Conservation (phyloP, 2,888 invertebrate genomes). For the Orthosia gothica region DNA sequence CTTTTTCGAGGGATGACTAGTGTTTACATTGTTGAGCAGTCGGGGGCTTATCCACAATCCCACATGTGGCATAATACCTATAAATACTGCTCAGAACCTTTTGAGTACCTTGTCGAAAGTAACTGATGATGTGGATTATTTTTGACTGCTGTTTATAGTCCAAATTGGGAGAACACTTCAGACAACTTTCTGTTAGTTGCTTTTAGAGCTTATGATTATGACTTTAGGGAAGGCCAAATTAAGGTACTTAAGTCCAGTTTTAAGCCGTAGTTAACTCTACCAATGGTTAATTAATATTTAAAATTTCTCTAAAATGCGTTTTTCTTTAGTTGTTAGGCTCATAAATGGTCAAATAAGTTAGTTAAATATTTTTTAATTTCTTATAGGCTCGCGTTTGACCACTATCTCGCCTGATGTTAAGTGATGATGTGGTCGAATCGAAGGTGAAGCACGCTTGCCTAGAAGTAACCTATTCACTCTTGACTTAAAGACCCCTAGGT, state of each 20-base stretch:
- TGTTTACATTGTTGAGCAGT: conserved; percentile 53
- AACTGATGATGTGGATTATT: conserved; percentile 18
- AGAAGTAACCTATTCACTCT: too few species aligned
- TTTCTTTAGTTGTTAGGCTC: too few species aligned
- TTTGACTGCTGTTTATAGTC: conserved; percentile 1
- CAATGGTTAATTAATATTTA: too few species aligned
- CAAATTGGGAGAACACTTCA: conserved; percentile 15
- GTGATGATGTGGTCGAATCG: too few species aligned
- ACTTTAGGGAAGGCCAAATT: background rate
- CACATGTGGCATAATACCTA: conserved; percentile 38
- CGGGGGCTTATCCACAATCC: conserved; percentile 13
- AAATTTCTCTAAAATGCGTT: too few species aligned
- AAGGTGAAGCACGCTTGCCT: too few species aligned
- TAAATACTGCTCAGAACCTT: conserved; percentile 40
- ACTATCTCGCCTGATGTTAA: too few species aligned
- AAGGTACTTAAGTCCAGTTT: background rate
- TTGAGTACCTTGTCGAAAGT: conserved; percentile 16
- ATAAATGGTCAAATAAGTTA: too few species aligned
- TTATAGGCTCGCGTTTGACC: too few species aligned
- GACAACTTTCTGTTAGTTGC: conserved; percentile 1
- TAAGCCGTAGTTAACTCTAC: too few species aligned
- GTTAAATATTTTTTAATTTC: too few species aligned
- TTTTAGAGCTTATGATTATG: background rate
- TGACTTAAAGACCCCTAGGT: too few species aligned
- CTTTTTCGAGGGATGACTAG: conserved; percentile 56